A percentile compares a stretch with the other conserved stretches of the same genome.
Conservation (phyloP, 1,140 invertebrate genomes). For the Epicauta chinensis region DNA sequence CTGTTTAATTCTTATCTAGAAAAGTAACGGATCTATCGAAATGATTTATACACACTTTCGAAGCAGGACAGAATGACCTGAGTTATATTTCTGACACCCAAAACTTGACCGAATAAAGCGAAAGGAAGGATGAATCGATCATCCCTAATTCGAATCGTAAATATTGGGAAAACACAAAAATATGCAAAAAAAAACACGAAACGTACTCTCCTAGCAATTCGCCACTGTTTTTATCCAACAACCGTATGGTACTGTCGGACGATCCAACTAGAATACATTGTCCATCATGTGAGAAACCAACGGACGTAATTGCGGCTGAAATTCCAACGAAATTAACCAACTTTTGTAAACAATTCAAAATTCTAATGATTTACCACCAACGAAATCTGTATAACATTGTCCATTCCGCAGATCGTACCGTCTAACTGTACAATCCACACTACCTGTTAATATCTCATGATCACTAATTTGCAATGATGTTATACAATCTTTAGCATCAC, state of each 20-base stretch:
- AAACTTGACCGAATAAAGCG: too few species aligned
- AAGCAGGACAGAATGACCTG: too few species aligned
- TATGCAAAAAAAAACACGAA: too few species aligned
- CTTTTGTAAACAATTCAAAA: too few species aligned
- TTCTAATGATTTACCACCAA: constrained; percentile 56
- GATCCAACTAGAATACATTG: constrained; percentile 83
- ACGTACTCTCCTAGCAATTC: constrained; percentile 66
- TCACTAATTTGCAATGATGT: constrained; percentile 79
- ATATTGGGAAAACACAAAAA: constrained; percentile 11
- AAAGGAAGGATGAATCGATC: too few species aligned
- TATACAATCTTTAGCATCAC: constrained; percentile 91
- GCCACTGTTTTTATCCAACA: constrained; percentile 86
- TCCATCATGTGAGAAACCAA: constrained; percentile 72
- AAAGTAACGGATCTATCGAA: too few species aligned
- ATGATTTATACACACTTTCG: too few species aligned
- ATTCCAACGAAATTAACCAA: too few species aligned
- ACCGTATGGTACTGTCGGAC: constrained; percentile 69
- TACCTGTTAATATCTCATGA: constrained; percentile 86
- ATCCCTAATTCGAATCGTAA: too few species aligned
- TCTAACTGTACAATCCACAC: constrained; percentile 81
- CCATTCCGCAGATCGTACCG: constrained; percentile 88
- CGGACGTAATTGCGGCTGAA: constrained; percentile 59
- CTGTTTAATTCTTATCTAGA: too few species aligned
- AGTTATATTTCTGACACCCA: too few species aligned
- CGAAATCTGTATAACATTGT: constrained; percentile 73